phyloP scores from a whole-genome alignment of 2,888 invertebrate species.

The Aphelenchoides bicaudatus region DNA sequence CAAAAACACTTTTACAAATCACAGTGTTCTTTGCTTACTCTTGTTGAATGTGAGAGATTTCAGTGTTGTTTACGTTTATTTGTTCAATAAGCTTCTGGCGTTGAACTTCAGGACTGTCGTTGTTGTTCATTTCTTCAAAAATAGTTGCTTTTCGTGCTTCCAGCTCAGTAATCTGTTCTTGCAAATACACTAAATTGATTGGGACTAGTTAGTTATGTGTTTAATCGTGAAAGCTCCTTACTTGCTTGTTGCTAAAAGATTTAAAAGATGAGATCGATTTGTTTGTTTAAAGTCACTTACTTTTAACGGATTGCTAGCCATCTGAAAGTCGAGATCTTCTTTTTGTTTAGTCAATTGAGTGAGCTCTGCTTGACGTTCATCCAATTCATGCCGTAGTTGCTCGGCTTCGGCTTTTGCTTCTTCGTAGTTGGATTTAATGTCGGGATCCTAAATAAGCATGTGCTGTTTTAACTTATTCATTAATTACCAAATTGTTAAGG shows the following conservation, averaged over 20 bases:
- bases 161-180: constrained; percentile 68
- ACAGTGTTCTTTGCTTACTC: not conserved
- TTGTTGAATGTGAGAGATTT: constrained; percentile 72
- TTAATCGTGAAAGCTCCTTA: not conserved
- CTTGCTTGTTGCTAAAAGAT: not conserved
- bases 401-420: constrained; percentile 63
- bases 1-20: too few relatives aligned
- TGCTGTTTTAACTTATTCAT: not conserved
- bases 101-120: constrained; percentile 75
- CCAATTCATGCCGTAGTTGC: constrained; percentile 67
- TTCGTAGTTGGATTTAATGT: constrained; percentile 42
- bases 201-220: too few relatives aligned
- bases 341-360: constrained; percentile 70
- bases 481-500: constrained; percentile 40
- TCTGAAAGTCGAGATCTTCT: constrained; percentile 68
- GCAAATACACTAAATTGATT: constrained; percentile 64
- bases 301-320: constrained; percentile 56
- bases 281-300: too few relatives aligned
- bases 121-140: constrained; percentile 68
- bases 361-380: constrained; percentile 69
- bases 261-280: constrained; percentile 1
- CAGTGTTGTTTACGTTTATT: constrained; percentile 75
- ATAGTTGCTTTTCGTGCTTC: constrained; percentile 69
- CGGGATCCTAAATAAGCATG: not conserved
- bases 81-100: constrained; percentile 73